These are phyloP conservation scores for Meloidogyne exigua DNA, from an alignment of 1,140 invertebrate genomes.

Conservation along the genomic window DNA sequence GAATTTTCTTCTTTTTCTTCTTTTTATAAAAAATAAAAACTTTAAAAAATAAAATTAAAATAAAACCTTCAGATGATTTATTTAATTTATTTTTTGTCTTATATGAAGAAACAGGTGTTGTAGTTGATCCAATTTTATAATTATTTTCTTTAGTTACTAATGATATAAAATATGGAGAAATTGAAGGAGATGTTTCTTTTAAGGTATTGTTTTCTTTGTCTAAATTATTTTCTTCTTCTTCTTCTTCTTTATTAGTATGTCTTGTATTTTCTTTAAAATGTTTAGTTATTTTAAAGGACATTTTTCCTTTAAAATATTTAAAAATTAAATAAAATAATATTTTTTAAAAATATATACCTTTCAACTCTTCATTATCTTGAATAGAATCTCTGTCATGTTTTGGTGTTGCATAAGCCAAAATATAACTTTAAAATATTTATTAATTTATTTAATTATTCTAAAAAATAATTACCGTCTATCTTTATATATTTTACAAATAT, in stretches of 20 bases:
- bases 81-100: background rate
- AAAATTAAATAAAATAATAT: no score
- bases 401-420: constrained; percentile 44
- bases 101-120: background rate
- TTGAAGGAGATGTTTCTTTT: background rate
- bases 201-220: background rate
- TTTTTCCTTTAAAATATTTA: no score
- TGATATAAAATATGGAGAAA: background rate
- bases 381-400: constrained; percentile 20
- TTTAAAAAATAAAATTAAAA: background rate
- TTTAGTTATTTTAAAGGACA: background rate
- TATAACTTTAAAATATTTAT: constrained; percentile 29
- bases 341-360: no score
- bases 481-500: constrained; percentile 47
- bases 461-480: constrained; percentile 31
- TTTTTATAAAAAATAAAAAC: background rate
- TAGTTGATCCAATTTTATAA: background rate
- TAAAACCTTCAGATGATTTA: background rate
- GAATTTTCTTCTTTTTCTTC: background rate
- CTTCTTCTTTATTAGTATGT: no score
- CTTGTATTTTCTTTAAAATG: no score
- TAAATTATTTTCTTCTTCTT: no score
- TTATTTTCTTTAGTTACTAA: background rate
- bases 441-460: background rate
- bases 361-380: no score